phyloP scores from a whole-genome alignment of 2,797 vertebrate species.

The Anabas testudineus region DNA sequence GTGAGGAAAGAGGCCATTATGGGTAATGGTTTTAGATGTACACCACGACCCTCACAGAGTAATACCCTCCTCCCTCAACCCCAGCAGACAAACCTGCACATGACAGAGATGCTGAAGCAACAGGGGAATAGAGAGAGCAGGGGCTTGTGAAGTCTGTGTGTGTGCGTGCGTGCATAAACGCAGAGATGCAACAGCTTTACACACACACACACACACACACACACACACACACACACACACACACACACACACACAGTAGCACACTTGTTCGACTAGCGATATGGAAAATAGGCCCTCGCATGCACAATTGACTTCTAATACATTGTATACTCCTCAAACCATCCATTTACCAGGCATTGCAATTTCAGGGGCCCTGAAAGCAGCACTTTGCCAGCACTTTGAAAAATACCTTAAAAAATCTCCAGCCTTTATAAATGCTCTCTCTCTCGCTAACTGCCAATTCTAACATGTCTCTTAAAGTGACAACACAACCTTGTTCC shows the following conservation, averaged over 20 bases:
- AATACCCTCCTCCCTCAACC: slow-evolving; percentile 13
- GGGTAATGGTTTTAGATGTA: slow-evolving; percentile 82
- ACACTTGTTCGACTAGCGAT: slow-evolving; percentile 70
- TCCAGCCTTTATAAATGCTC: slow-evolving; percentile 54
- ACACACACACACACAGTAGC: slow-evolving; percentile 32
- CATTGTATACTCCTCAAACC: slow-evolving; percentile 78
- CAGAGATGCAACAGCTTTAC: slow-evolving; percentile 43
- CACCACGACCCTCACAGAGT: slow-evolving; percentile 54
- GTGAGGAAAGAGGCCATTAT: slow-evolving; percentile 74
- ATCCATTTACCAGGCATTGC: slow-evolving; percentile 76
- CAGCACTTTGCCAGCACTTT: slow-evolving; percentile 74
- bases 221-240: slow-evolving; percentile 32
- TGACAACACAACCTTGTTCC: slow-evolving; percentile 46
- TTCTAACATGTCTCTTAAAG: slow-evolving; percentile 64
- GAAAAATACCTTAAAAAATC: slow-evolving; percentile 70
- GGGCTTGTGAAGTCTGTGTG: slow-evolving; percentile 30
- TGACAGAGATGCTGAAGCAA: slow-evolving; percentile 61
- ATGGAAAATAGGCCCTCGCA: slow-evolving; percentile 79
- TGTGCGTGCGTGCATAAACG: slow-evolving; percentile 19
- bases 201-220: slow-evolving; percentile 33
- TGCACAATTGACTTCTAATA: slow-evolving; percentile 83
- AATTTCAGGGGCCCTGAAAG: slow-evolving; percentile 77
- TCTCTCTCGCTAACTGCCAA: slow-evolving; percentile 57
- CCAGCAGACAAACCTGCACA: slow-evolving; percentile 56
- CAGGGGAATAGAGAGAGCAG: slow-evolving; percentile 64